Percentiles rank a stretch among this genome's conserved stretches.
phyloP scores from a whole-genome alignment of 1,140 invertebrate species.

The Trichonephila inaurata region DNA sequence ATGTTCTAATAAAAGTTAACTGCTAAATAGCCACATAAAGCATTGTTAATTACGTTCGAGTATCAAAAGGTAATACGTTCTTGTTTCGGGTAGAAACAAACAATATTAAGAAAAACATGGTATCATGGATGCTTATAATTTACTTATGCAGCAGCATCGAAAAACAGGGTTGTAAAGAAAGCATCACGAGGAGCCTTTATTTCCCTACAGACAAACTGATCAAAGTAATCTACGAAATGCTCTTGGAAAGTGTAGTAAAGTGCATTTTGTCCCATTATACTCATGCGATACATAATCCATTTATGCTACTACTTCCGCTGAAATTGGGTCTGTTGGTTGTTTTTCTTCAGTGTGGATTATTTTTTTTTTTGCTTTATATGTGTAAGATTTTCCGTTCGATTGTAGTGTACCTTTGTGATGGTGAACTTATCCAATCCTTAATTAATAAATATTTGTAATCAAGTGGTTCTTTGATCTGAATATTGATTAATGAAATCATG shows the following conservation, averaged over 20 bases:
- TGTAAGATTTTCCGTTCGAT: too few species aligned
- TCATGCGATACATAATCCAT: conserved; percentile 25
- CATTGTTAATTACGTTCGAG: too few species aligned
- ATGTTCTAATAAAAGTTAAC: too few species aligned
- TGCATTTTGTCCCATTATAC: not conserved
- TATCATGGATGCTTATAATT: not conserved
- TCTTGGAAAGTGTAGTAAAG: not conserved
- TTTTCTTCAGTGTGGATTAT: conserved; percentile 21
- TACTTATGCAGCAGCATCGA: not conserved
- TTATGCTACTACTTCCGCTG: not conserved
- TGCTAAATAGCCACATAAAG: too few species aligned
- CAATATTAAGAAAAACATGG: not conserved
- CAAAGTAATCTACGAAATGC: conserved; percentile 31
- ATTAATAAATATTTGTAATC: too few species aligned
- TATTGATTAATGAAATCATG: too few species aligned
- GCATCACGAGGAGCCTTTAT: not conserved
- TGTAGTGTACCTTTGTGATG: too few species aligned
- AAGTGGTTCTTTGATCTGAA: too few species aligned
- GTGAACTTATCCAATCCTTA: too few species aligned
- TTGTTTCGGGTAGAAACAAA: not conserved
- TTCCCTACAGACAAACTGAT: conserved; percentile 33
- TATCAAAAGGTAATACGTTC: too few species aligned
- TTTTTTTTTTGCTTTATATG: not conserved
- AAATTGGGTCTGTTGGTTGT: conserved; percentile 3
- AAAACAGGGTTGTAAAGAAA: not conserved